Evolutionary conservation across 2,113 vertebrate genomes (phyloP).

Genomic region (Pan troglodytes): NHGRI_mPanTro3-v2.1_pri NC_072404.2:90966501-90967000

Average conservation of each 20-base stretch:
- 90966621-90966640: neutral
- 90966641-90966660: neutral
- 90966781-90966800: neutral
- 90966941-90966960: neutral
- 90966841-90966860: neutral
- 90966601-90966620: neutral
- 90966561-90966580: neutral
- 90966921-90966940: neutral
- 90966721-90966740: neutral
- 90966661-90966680: neutral
- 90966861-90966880: neutral
- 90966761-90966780: neutral
- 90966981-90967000: neutral
- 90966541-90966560: neutral
- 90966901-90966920: neutral
- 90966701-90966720: neutral
- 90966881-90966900: neutral
- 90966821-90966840: neutral
- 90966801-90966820: neutral
- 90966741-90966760: neutral
- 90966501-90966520: neutral
- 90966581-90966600: neutral
- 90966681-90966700: neutral
- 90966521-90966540: neutral
- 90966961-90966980: neutral